Evolutionary conservation across 2,888 invertebrate genomes (phyloP).

Genomic region (Bhutanitis thaidina): DNA sequence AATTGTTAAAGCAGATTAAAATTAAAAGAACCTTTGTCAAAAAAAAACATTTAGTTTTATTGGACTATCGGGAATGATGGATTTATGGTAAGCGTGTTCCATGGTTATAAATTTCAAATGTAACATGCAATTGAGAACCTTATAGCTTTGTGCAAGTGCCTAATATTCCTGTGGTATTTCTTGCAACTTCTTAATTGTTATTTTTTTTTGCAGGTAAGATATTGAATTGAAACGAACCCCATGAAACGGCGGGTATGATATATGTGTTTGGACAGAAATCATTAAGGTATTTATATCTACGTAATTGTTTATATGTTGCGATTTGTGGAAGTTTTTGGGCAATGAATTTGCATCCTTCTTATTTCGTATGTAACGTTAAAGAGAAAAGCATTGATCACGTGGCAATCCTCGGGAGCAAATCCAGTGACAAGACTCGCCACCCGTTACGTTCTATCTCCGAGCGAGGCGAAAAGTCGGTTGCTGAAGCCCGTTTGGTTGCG

Average conservation of each 20-base stretch:
- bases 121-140: constrained; percentile 15
- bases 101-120: constrained; percentile 22
- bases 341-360: too few relatives aligned
- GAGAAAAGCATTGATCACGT: too few relatives aligned
- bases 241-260: background rate
- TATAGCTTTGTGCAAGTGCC: constrained; percentile 9
- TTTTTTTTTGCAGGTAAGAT: constrained; percentile 32
- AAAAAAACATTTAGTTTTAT: constrained; percentile 37
- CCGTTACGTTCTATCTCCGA: too few relatives aligned
- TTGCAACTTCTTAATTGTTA: constrained; percentile 11
- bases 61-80: constrained; percentile 37
- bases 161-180: constrained; percentile 6
- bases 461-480: too few relatives aligned
- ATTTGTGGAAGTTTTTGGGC: too few relatives aligned
- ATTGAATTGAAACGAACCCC: background rate
- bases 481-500: too few relatives aligned
- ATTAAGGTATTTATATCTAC: background rate
- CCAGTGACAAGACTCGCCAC: too few relatives aligned
- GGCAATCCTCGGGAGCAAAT: too few relatives aligned
- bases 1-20: constrained; percentile 47
- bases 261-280: background rate
- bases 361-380: too few relatives aligned
- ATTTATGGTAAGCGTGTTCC: constrained; percentile 35
- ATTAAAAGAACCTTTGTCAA: constrained; percentile 34
- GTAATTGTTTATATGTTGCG: too few relatives aligned